Evolutionary conservation across 1,140 invertebrate species (phyloP), one percentile per base, ranked within the genome.

Genomic region (Pygmarrhopalites habei): DNA sequence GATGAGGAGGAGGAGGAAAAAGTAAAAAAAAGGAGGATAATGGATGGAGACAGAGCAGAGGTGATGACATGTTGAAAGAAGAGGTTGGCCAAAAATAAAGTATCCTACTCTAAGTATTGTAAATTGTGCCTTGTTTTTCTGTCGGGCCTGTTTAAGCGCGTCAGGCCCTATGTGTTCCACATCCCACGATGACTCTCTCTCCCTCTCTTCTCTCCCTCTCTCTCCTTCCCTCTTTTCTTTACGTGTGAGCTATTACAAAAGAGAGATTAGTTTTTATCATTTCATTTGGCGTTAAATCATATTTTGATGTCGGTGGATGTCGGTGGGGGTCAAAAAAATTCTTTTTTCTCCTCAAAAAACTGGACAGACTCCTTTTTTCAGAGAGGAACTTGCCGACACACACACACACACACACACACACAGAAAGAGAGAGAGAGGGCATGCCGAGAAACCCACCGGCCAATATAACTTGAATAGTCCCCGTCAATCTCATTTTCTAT

Each of bases 51-150:
- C 49, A 26, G 19, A 25, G 49, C 21, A 62, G 51, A 66, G 59
- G 64, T 66, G 64, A 57, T 66, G 64, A 66, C 64, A 66, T 57
- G 64, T 58, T 66, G 64, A 66, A 55, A 61, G 64, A 66, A 46
- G 58, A 41, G 32, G 39, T 29, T 43, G 21, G 53, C 53, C 53
- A 56, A 56, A 56, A 56, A 56, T 56, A 56, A 56, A 35, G 10
- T 32, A 5, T 47, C 5, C 17, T 5, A 19, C 19, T 47, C n/a
- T 7, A n/a, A 28, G 25, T 57, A 17, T 3, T 53, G 5, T 32
- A 19, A 32, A n/a, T n/a, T n/a, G n/a, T n/a, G n/a, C n/a, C n/a
- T n/a, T n/a, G n/a, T n/a, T n/a, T n/a, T n/a, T n/a, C n/a, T n/a
- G n/a, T n/a, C n/a, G n/a, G n/a, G n/a, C n/a, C n/a, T n/a, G n/a